Conservation (phyloP, 2,113 vertebrate genomes). For the Petaurus breviceps region DNA sequence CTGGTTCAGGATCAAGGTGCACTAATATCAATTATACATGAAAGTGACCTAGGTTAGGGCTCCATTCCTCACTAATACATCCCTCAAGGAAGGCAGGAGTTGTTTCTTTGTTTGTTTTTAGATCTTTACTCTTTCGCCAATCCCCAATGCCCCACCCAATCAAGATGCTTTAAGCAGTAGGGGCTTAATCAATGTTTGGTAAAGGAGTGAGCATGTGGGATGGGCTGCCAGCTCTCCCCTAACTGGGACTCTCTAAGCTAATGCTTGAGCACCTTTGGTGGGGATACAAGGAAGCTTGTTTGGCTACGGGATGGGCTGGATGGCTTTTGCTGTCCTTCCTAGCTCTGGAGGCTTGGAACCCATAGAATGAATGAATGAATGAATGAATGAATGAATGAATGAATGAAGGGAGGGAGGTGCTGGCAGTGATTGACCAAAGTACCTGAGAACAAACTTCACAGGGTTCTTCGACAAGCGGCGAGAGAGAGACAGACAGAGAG, state of each 20-base stretch:
- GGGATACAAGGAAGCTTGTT: background rate
- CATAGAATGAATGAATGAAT: background rate
- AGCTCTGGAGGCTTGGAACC: background rate
- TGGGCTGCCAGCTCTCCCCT: background rate
- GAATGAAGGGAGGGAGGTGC: no score
- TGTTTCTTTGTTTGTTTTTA: background rate
- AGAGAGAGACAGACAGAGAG: background rate
- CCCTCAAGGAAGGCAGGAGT: background rate
- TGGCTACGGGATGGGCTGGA: background rate
- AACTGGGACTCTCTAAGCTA: background rate
- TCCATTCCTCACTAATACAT: background rate
- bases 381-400: no score
- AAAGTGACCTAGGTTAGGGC: background rate
- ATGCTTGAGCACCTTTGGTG: background rate
- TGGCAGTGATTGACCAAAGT: background rate
- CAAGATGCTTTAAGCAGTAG: background rate
- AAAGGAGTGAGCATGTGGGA: background rate
- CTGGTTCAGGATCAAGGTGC: background rate
- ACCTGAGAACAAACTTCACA: background rate
- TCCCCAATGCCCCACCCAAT: background rate
- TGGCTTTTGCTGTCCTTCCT: background rate
- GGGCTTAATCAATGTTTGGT: background rate
- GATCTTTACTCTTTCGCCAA: background rate
- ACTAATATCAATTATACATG: background rate
- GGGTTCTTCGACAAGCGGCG: background rate